A percentile compares a stretch with the other conserved stretches of the same genome.
phyloP scores from a whole-genome alignment of 2,113 vertebrate genomes.

The Jaculus jaculus region DNA sequence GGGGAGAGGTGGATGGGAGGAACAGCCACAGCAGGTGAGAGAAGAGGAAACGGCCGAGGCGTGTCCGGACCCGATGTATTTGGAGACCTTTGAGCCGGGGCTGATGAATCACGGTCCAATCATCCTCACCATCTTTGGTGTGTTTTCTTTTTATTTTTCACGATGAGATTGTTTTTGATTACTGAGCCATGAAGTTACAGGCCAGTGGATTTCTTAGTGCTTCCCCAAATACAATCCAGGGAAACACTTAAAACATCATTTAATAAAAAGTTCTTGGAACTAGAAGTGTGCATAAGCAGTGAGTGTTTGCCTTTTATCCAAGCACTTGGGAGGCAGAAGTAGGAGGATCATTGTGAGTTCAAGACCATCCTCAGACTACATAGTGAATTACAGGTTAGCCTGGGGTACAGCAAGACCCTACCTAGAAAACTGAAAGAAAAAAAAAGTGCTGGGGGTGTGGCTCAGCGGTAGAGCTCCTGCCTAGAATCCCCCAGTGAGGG shows the following conservation, averaged over 20 bases:
- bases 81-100: not conserved
- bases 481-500: too few relatives aligned
- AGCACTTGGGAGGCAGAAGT: too few relatives aligned
- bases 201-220: not conserved
- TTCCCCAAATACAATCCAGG: not conserved
- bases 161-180: constrained; percentile 51
- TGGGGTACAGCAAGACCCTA: too few relatives aligned
- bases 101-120: constrained; percentile 39
- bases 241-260: not conserved
- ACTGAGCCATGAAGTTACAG: not conserved
- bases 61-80: not conserved
- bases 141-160: constrained; percentile 23
- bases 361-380: too few relatives aligned
- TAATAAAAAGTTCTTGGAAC: not conserved
- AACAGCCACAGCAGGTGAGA: not conserved
- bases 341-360: too few relatives aligned
- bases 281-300: not conserved
- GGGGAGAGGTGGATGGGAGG: not conserved
- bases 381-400: too few relatives aligned
- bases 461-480: too few relatives aligned
- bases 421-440: too few relatives aligned
- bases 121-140: not conserved
- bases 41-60: not conserved
- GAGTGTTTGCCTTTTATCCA: too few relatives aligned
- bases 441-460: too few relatives aligned